phyloP scores from a whole-genome alignment of 2,113 vertebrate species.

The Brachionichthys hirsutus region DNA sequence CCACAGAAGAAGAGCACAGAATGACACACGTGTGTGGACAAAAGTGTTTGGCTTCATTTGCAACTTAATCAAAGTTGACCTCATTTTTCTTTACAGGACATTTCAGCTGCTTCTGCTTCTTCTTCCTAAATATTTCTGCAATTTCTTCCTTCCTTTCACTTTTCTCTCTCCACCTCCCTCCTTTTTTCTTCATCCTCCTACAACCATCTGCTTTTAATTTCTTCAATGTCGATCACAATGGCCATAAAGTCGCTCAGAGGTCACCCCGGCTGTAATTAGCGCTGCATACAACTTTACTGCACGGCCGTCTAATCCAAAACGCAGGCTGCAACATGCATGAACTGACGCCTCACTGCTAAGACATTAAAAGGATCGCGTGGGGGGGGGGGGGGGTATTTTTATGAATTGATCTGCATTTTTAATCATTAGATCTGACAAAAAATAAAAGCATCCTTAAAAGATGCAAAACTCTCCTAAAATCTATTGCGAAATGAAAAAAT shows the following conservation, averaged over 20 bases:
- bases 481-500: too few relatives aligned
- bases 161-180: background rate
- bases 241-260: slow-evolving; percentile 10
- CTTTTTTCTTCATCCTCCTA: slow-evolving; percentile 5
- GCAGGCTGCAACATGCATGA: too few relatives aligned
- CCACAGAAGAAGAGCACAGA: slow-evolving; percentile 21
- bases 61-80: too few relatives aligned
- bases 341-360: too few relatives aligned
- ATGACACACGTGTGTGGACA: background rate
- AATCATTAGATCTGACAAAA: too few relatives aligned
- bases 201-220: slow-evolving; percentile 72
- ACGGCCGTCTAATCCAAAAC: too few relatives aligned
- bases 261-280: slow-evolving; percentile 44
- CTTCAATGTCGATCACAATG: slow-evolving; percentile 50
- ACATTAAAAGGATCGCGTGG: too few relatives aligned
- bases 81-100: slow-evolving; percentile 2
- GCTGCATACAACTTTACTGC: background rate
- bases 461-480: too few relatives aligned
- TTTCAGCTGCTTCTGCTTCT: slow-evolving; percentile 2
- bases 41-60: too few relatives aligned
- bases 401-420: too few relatives aligned
- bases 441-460: too few relatives aligned
- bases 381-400: too few relatives aligned
- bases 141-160: slow-evolving; percentile 16
- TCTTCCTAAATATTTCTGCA: background rate